A percentile compares a stretch with the other conserved stretches of the same genome.
These are phyloP conservation scores for Drosophila gunungcola DNA, from an alignment of 1,140 invertebrate genomes.

Conservation along the genomic window DNA sequence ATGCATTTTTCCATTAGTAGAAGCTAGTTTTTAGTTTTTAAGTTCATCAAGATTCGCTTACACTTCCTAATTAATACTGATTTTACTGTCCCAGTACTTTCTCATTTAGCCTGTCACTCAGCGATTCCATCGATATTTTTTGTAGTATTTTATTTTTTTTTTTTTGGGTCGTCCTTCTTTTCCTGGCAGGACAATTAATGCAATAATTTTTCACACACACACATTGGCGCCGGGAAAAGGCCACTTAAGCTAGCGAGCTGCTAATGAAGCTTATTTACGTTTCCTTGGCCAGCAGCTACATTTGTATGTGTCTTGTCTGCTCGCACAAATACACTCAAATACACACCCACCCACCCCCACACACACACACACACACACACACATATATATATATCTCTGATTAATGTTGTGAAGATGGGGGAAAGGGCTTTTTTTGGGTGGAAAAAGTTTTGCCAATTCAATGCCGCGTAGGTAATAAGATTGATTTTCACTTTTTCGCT, in stretches of 20 bases:
- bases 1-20: no score
- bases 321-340: constrained; percentile 2
- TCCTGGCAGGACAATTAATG: constrained; percentile 19
- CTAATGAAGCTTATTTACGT: constrained; percentile 76
- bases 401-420: constrained; percentile 36
- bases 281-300: constrained; percentile 9
- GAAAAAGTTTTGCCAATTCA: constrained; percentile 56
- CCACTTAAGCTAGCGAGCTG: constrained; percentile 66
- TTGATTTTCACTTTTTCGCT: constrained; percentile 80
- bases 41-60: no score
- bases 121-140: constrained; percentile 8
- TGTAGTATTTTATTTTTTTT: no score
- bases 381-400: no score
- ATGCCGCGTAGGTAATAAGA: constrained; percentile 74
- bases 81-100: neutral
- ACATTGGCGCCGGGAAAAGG: neutral
- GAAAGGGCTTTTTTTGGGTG: neutral
- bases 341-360: neutral
- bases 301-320: constrained; percentile 42
- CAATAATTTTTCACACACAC: constrained; percentile 20
- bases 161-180: constrained; percentile 1
- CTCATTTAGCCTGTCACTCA: neutral
- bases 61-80: no score
- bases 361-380: constrained; percentile 5
- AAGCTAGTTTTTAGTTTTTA: no score